A percentile compares a stretch with the other conserved stretches of the same genome.
These are phyloP conservation scores for Saccopteryx leptura DNA, from an alignment of 2,113 vertebrate genomes.

Conservation along the genomic window DNA sequence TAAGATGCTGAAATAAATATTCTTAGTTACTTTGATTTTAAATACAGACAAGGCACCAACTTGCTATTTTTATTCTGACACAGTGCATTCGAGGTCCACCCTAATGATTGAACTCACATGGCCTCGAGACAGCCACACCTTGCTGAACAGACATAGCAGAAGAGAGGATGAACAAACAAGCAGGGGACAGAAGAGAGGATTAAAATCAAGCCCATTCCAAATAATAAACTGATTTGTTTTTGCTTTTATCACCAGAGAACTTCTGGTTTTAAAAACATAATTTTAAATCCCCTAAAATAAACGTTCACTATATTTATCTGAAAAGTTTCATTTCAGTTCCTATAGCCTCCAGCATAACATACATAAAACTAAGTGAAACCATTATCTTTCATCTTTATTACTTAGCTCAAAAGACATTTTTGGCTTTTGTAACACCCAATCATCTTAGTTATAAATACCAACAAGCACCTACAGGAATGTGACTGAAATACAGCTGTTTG, in stretches of 20 bases:
- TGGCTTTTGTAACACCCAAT: neutral
- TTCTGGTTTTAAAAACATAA: neutral
- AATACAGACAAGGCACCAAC: neutral
- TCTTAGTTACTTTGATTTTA: constrained; percentile 38
- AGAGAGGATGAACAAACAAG: neutral
- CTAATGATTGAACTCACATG: neutral
- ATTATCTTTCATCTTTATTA: constrained; percentile 33
- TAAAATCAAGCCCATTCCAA: constrained; percentile 11
- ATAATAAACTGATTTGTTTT: neutral
- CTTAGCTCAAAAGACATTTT: neutral
- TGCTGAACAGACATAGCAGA: neutral
- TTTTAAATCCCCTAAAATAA: constrained; percentile 2
- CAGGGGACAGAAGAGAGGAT: neutral
- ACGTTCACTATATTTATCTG: neutral
- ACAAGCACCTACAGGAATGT: neutral
- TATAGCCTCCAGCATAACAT: neutral
- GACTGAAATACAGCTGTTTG: neutral
- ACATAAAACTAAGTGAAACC: constrained; percentile 48
- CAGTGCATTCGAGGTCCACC: neutral
- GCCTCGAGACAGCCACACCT: neutral
- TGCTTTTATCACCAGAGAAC: neutral
- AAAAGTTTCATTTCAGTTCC: neutral
- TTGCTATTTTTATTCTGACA: neutral
- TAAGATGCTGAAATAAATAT: neutral
- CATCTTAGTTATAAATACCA: neutral